Conservation (phyloP, 2,797 vertebrate genomes). For the Galago senegalensis region DNA sequence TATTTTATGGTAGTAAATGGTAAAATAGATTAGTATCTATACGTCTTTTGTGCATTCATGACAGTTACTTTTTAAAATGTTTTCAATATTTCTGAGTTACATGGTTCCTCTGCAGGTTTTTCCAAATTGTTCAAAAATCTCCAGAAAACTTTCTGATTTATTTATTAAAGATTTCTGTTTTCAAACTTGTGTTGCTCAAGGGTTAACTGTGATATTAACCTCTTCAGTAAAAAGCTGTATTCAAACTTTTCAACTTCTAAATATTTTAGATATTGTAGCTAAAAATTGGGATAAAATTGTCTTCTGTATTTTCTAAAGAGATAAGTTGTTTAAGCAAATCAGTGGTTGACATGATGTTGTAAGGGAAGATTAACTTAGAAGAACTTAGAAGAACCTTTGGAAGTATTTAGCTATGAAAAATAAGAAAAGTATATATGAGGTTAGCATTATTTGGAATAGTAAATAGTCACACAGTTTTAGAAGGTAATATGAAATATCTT, state of each 20-base stretch:
- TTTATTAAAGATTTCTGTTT: not conserved
- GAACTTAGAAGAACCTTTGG: not conserved
- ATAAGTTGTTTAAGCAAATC: not conserved
- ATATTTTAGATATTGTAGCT: conserved; percentile 26
- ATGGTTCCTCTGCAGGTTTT: not conserved
- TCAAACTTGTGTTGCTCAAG: not conserved
- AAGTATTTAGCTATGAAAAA: conserved; percentile 62
- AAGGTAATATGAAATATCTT: conserved; percentile 20
- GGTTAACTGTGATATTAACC: not conserved
- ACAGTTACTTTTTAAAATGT: not conserved
- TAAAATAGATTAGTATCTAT: not conserved
- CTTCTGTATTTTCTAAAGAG: conserved; percentile 12
- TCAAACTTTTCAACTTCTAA: conserved; percentile 15
- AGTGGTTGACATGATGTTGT: conserved; percentile 10
- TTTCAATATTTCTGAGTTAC: not conserved
- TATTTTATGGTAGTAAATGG: not conserved
- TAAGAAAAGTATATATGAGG: not conserved
- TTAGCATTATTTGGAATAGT: conserved; percentile 2
- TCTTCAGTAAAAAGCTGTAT: conserved; percentile 11
- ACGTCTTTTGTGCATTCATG: not conserved
- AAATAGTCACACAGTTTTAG: conserved; percentile 27
- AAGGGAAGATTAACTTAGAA: conserved; percentile 25
- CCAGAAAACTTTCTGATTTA: not conserved
- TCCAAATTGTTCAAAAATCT: not conserved
- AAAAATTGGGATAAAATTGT: not conserved